Evolutionary conservation across 1,140 invertebrate species (phyloP), one percentile per base, ranked within the genome.

Genomic region (Cyclina sinensis): DNA sequence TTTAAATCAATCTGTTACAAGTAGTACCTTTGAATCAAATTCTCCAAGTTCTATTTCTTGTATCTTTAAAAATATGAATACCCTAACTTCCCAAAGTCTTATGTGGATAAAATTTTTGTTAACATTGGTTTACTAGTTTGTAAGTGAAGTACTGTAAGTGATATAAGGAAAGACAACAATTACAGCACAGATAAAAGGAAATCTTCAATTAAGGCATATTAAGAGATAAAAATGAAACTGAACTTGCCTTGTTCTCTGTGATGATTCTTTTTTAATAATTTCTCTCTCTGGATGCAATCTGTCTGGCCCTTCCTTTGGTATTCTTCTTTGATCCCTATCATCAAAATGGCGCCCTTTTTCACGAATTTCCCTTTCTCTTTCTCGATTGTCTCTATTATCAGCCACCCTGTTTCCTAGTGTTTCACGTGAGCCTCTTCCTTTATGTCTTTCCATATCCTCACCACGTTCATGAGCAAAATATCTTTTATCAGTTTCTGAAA

Each of bases 401-500:
- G 57, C 78, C 30, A 57, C 76, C 37, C 76, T 84, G 51, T 83
- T 73, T 24, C 76, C 79, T 37, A 86, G 39, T 48, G 84, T 65
- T 65, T 91, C 90, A 35, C 90, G 39, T 4, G 68, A 46, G 62
- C 81, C 80, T 43, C 82, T 48, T n/a, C 82, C 84, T 30, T 59
- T 65, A 80, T 78, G 73, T 39, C 86, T 78, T 27, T 83, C 89
- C 24, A 81, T 79, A 39, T 86, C 90, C 78, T 39, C 68, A 48
- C 80, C 82, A n/a, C 83, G 83, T 80, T 90, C 88, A 68, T 90
- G 68, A 70, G 88, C 86, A 37, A 84, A 80, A 59, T 89, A 91
- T 62, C 90, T 80, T 76, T 90, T 92, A 79, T 93, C 92, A 14
- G 92, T 93, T 54, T 93, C 92, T 16, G 90, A 89, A 16, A 93